These are phyloP conservation scores for Propithecus deckenii DNA, from an alignment of 2,797 vertebrate genomes.

Conservation along the genomic window DNA sequence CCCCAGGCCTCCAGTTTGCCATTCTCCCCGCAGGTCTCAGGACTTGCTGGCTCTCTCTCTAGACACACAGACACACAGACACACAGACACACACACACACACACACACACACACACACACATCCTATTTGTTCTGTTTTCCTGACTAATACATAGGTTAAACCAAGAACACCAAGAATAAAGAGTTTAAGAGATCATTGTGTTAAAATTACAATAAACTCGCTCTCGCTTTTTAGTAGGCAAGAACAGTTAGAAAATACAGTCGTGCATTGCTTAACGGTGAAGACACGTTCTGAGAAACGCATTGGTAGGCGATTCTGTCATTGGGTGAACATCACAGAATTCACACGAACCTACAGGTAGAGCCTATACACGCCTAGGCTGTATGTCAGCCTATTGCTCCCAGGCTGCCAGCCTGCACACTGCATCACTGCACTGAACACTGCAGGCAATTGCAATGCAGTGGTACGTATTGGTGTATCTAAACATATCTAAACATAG, in stretches of 20 bases:
- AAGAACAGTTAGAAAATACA: not conserved
- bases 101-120: not conserved
- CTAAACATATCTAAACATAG: not conserved
- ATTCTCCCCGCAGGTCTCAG: accelerated
- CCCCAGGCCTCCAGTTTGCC: not conserved
- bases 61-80: too few relatives aligned
- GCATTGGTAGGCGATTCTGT: not conserved
- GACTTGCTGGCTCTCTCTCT: not conserved
- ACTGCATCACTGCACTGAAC: not conserved
- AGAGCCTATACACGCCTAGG: not conserved
- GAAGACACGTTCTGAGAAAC: not conserved
- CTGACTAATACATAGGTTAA: not conserved
- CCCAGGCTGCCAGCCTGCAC: too few relatives aligned
- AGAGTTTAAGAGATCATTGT: not conserved
- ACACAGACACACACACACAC: too few relatives aligned
- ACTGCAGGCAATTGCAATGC: not conserved
- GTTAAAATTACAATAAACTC: not conserved
- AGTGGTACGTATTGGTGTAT: not conserved
- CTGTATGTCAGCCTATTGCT: not conserved
- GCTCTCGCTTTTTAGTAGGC: not conserved
- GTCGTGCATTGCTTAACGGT: not conserved
- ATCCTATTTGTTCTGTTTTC: not conserved
- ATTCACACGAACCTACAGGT: not conserved
- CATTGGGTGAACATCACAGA: not conserved
- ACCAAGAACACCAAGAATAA: not conserved